Conservation (phyloP, 2,113 vertebrate genomes). For the Castor canadensis region DNA sequence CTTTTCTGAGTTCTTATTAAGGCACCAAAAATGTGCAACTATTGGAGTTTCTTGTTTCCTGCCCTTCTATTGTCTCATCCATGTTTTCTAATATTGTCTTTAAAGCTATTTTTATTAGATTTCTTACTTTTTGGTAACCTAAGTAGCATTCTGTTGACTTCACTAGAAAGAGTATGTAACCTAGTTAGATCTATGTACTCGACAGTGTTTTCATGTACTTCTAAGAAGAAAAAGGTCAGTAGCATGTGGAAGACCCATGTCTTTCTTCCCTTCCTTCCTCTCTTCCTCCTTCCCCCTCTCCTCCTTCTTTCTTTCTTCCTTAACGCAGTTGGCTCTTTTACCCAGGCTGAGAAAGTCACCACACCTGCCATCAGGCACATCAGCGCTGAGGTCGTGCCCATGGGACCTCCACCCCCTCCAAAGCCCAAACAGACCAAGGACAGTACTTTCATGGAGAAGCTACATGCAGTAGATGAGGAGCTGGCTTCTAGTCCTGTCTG, state of each 20-base stretch:
- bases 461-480: slow-evolving; percentile 95
- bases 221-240: background rate
- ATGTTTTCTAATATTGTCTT: background rate
- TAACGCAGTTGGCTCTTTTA: slow-evolving; percentile 58
- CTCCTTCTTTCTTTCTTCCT: background rate
- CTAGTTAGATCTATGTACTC: background rate
- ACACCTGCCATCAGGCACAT: slow-evolving; percentile 80
- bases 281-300: background rate
- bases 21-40: background rate
- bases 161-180: background rate
- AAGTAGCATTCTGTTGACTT: background rate
- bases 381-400: slow-evolving; percentile 87
- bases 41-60: background rate
- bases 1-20: slow-evolving; percentile 18
- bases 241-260: background rate
- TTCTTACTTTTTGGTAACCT: background rate
- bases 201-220: background rate
- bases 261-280: background rate
- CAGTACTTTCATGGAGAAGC: slow-evolving; percentile 94
- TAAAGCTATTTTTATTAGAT: slow-evolving; percentile 15
- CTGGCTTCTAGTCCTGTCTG: slow-evolving; percentile 88
- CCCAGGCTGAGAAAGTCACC: slow-evolving; percentile 75
- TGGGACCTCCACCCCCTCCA: slow-evolving; percentile 93
- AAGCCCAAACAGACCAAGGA: slow-evolving; percentile 86
- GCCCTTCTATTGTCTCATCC: background rate